A percentile compares a stretch with the other conserved stretches of the same genome.
phyloP scores from a whole-genome alignment of 2,113 vertebrate genomes.

The Zeus faber region DNA sequence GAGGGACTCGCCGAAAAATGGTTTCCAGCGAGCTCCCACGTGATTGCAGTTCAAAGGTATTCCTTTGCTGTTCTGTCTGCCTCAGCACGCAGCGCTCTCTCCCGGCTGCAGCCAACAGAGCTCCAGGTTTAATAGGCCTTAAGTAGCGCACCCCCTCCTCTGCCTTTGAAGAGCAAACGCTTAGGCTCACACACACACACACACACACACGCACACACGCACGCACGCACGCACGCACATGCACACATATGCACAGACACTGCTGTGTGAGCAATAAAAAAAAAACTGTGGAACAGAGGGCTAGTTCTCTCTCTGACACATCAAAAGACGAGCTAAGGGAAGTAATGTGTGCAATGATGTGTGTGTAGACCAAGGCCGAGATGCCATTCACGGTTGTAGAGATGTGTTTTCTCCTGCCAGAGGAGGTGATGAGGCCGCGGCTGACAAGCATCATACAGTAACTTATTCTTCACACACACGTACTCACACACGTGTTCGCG shows the following conservation, averaged over 20 bases:
- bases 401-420: slow-evolving; percentile 50
- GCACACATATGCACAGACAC: slow-evolving; percentile 10
- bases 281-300: slow-evolving; percentile 47
- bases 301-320: slow-evolving; percentile 62
- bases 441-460: slow-evolving; percentile 38
- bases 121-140: slow-evolving; percentile 72
- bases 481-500: too few relatives aligned
- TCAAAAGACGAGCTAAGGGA: slow-evolving; percentile 63
- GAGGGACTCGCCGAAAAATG: slow-evolving; percentile 66
- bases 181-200: slow-evolving; percentile 4
- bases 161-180: slow-evolving; percentile 66
- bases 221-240: background rate
- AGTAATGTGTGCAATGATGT: slow-evolving; percentile 69
- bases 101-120: slow-evolving; percentile 58
- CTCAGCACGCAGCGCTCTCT: slow-evolving; percentile 62
- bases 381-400: slow-evolving; percentile 64
- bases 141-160: slow-evolving; percentile 58
- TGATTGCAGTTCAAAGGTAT: slow-evolving; percentile 74
- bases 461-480: too few relatives aligned
- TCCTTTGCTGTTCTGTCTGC: slow-evolving; percentile 64
- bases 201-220: slow-evolving; percentile 1
- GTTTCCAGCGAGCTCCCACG: slow-evolving; percentile 71
- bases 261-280: slow-evolving; percentile 64
- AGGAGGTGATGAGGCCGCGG: slow-evolving; percentile 43
- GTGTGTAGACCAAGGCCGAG: slow-evolving; percentile 54